Conservation (phyloP, 2,888 invertebrate genomes). For the Pemphredon lugubris region DNA sequence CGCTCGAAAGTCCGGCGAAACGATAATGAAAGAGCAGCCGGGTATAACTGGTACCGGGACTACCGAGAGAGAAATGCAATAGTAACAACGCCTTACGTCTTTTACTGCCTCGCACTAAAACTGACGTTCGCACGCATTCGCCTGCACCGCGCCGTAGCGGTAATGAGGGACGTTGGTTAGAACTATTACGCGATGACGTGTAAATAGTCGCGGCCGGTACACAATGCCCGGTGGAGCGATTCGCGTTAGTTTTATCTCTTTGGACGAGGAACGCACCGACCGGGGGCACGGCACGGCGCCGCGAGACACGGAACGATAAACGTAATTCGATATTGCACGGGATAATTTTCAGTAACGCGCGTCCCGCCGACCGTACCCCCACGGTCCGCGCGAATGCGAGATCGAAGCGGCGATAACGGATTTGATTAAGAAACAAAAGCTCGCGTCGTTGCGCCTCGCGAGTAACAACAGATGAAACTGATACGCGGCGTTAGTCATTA, state of each 20-base stretch:
- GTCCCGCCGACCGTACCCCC: too few relatives aligned
- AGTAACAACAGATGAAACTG: conserved; percentile 31
- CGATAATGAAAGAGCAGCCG: conserved; percentile 39
- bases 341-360: conserved; percentile 12
- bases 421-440: conserved; percentile 36
- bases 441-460: not conserved
- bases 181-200: conserved; percentile 60
- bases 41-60: conserved; percentile 4
- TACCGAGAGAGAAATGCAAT: conserved; percentile 33
- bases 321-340: conserved; percentile 21
- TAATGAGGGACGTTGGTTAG: conserved; percentile 49
- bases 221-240: conserved; percentile 35
- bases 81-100: conserved; percentile 40
- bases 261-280: conserved; percentile 2
- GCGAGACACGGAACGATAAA: conserved; percentile 14
- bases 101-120: conserved; percentile 56
- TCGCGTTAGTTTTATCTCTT: conserved; percentile 45
- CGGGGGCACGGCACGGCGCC: conserved; percentile 4
- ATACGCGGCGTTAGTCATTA: conserved; percentile 50
- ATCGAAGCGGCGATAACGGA: conserved; percentile 19
- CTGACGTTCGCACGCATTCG: conserved; percentile 55
- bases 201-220: conserved; percentile 55
- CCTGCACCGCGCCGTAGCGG: conserved; percentile 31
- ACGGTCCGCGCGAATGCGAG: not conserved
- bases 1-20: conserved; percentile 31